Base-by-base conservation (phyloP, 2,797 vertebrate genomes). In the Choloepus didactylus region DNA sequence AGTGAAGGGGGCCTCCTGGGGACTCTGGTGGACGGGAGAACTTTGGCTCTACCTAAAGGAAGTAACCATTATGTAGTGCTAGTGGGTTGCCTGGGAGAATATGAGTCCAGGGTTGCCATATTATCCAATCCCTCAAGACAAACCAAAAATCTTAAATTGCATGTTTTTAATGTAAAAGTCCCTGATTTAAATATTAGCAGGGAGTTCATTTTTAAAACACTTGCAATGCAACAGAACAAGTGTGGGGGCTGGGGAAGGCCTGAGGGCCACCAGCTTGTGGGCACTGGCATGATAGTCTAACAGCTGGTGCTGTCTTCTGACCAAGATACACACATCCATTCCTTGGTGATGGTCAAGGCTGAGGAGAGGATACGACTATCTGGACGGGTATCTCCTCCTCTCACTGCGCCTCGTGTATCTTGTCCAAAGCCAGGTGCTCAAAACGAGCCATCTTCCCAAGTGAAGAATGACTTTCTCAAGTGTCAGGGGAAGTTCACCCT, bases 191-290 rank as follows among this genome's bases (percentile, higher is more conserved):
- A 44, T 85, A 82, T 62, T 46, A 56, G 27, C 51, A 76, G 92
- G 69, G 66, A 75, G 64, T 92, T 94, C 38, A 59, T 69, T 80
- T 73, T 54, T 49, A 44, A 92, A 90, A 75, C 46, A 77, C 16
- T 46, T 49, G 51, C 25, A 81, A 90, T 19, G 8, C 35, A 73
- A 73, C 2, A 90, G 54, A 77, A 51, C 23, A 62, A 62, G 76
- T 81, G 31, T 79, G 9, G 0, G 0, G 49, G 41, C 62, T 89
- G 2, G 6, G 69, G 21, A 64, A 73, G 29, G 51, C 25, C 41
- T 7, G 4, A 77, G 9, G 21, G 4, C 10, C 0, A 0, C 9
- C 29, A 18, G 16, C 19, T 0, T 9, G 7, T 0, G 12, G 11
- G 0, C 10, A 25, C 77, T 1, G 8, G 38, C 19, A 10, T 15